Base-by-base conservation (phyloP, 2,113 vertebrate genomes). In the Casuarius casuarius region DNA sequence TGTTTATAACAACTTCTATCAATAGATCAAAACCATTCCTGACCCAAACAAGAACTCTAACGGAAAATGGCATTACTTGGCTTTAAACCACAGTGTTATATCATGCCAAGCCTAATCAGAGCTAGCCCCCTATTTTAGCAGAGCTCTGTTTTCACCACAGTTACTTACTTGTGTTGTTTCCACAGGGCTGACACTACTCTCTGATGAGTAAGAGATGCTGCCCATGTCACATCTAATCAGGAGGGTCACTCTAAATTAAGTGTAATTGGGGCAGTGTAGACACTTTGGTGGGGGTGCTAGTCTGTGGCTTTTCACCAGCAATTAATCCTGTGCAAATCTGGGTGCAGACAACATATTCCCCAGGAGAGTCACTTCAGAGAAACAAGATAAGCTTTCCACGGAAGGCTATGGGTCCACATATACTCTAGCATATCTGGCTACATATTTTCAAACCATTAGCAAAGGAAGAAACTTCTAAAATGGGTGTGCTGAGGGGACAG, bases 1-100 rank as follows among this genome's bases (percentile, higher is more conserved):
- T 92, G 63, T 85, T 88, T 96, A 8, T 87, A 97, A 88, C 67
- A 89, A 84, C 89, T 90, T 73, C 94, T 82, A 81, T 97, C 92
- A 94, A 86, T 93, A 96, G 91, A 94, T 92, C 89, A 94, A 90
- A 84, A 75, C 58, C 76, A 19, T 96, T 90, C 72, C 87, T 35
- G 76, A 74, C 68, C 91, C 0, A 0, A 91, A 86, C 61, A 91
- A 75, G 91, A 94, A 51, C 51, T 91, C 65, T 94, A 65, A 88
- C 91, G 72, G 94, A 90, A 95, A 96, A 91, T 68, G 68, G 84
- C 89, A 86, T 95, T 92, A 86, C 62, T 48, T 0, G 2, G 89
- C 87, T 86, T 96, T 91, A 94, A 96, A 80, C 46, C 82, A 56
- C 87, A 23, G 1, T 29, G 46, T 63, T 84, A 11, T 70, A 92